Base-by-base conservation (phyloP, 2,888 invertebrate genomes). In the Sympetrum striolatum region DNA sequence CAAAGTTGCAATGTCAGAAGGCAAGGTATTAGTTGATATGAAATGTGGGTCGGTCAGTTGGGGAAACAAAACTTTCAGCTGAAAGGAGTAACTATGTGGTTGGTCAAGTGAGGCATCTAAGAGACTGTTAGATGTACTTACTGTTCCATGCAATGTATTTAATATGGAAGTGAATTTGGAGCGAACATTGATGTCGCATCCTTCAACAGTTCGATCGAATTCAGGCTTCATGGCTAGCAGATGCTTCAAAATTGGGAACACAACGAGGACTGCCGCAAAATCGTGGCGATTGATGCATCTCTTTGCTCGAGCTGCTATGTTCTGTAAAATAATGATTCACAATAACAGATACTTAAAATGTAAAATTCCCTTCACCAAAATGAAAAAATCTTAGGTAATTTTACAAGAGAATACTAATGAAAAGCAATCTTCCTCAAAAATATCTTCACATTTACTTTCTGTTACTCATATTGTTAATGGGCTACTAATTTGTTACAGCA, bases 211-310 rank as follows among this genome's bases (percentile, higher is more conserved):
- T 90, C 96, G 95, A 92, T 98, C 97, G 93, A 98, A 96, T 92
- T 97, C 97, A 0, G 97, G 97, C 93, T 97, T 97, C 91, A 98
- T 94, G 35, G 96, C 94, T 15, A 96, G 95, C 14, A 98, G 95
- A 92, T 98, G 97, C 93, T 97, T 97, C 35, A 98, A 94, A 80
- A 98, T 97, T 0, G 97, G 97, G 93, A 98, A 98, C 80, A 98
- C 96, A 0, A 97, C 96, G 90, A 98, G 93, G 14, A 97, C 97
- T 0, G 97, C 96, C 14, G 96, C 96, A 94, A 97, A 97, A 92
- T 98, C 97, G 90, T 96, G 95, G 14, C 93, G 92, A 2, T 95
- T 95, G 91, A 97, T 96, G 93, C 97, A 97, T 92, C 97, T 96
- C 93, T 97, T 96, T 0, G 97, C 97, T 92, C 96, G 94, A 4